Evolutionary conservation across 2,888 invertebrate species (phyloP), one percentile per base, ranked within the genome.

Genomic region (Luffia ferchaultella): DNA sequence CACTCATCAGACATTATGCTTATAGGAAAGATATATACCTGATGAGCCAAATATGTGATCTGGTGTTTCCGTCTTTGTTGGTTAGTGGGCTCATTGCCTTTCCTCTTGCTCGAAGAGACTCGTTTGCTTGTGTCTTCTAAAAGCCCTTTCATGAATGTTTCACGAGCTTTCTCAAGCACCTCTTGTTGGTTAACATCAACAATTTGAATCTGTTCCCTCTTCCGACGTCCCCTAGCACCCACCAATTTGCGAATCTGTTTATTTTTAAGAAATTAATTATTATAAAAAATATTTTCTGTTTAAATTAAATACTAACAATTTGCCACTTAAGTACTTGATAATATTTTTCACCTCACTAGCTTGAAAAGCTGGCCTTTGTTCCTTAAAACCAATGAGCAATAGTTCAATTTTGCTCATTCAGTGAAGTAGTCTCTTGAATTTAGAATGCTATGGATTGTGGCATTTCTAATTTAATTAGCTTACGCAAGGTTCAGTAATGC

Each of bases 1-100:
- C n/a, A n/a, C n/a, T n/a, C n/a, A n/a, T n/a, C n/a, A n/a, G n/a
- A n/a, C n/a, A n/a, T n/a, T n/a, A 30, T 30, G 30, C 5, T 7
- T 30, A 12, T 30, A 30, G 3, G 30, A 3, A 30, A 30, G 12
- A 30, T 30, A 30, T 30, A 30, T 7, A 89, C 89, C 85, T 90
- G 89, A 70, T 92, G 91, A 18, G 97, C 97, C 58, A 98, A 85
- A 73, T 96, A 97, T 1, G 97, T 97, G 60, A 98, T 97, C 84
- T 98, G 97, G 86, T 98, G 97, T 73, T 97, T 97, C 58, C 91
- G 87, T 58, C 89, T 89, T 50, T 93, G 93, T 58, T 89, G 88
- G 9, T 83, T 84, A n/a, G 89, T 88, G 0, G 91, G 90, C 58
- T 68, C 86, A 67, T 73, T 85, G 66, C 65, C 87, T 75, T 61